Conservation (phyloP, 2,797 vertebrate species). For the Helarctos malayanus region DNA sequence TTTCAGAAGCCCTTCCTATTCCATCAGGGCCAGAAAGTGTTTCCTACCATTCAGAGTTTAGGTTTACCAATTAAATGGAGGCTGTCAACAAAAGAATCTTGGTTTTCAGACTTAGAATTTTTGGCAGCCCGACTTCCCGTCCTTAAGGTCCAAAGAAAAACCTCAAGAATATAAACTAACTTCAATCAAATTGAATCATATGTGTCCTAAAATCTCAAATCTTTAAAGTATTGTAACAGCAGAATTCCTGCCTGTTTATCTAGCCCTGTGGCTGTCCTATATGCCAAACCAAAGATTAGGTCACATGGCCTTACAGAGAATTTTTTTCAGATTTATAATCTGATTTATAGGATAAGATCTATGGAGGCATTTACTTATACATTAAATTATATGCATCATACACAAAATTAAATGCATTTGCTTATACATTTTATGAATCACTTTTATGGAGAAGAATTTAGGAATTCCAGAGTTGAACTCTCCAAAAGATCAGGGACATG, state of each 20-base stretch:
- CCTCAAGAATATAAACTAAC: slow-evolving; percentile 33
- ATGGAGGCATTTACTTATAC: background rate
- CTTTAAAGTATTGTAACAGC: background rate
- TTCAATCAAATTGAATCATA: background rate
- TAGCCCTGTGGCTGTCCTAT: background rate
- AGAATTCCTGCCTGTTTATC: background rate
- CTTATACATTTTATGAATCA: slow-evolving; percentile 3
- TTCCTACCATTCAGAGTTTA: background rate
- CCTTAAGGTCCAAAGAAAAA: slow-evolving; percentile 33
- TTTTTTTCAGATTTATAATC: slow-evolving; percentile 50
- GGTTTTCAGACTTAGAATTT: slow-evolving; percentile 50
- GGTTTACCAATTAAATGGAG: slow-evolving; percentile 5
- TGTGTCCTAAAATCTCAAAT: background rate
- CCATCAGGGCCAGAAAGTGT: slow-evolving; percentile 7
- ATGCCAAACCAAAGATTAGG: slow-evolving; percentile 32
- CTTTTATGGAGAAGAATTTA: slow-evolving; percentile 42
- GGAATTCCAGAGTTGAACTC: slow-evolving; percentile 1
- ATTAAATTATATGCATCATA: slow-evolving; percentile 52
- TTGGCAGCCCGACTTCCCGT: background rate
- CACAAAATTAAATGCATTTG: slow-evolving; percentile 55
- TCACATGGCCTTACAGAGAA: background rate
- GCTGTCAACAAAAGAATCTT: background rate
- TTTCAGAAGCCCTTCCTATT: slow-evolving; percentile 6
- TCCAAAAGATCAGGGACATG: background rate
- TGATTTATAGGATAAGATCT: slow-evolving; percentile 23